phyloP scores from a whole-genome alignment of 2,888 invertebrate genomes.

The Helobdella robusta region DNA sequence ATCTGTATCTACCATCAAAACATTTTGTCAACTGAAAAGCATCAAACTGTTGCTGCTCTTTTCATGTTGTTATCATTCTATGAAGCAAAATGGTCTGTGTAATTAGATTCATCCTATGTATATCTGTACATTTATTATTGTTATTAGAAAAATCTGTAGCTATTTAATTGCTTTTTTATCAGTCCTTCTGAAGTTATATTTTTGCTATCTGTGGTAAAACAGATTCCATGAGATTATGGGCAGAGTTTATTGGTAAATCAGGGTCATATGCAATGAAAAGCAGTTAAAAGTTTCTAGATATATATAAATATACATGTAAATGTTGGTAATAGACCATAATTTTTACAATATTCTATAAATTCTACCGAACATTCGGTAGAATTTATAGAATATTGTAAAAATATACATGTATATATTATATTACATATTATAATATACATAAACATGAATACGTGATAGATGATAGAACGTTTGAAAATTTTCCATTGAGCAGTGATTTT shows the following conservation, averaged over 20 bases:
- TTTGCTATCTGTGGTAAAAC: background rate
- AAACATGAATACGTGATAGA: background rate
- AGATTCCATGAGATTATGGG: background rate
- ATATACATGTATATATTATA: no score
- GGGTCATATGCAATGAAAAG: background rate
- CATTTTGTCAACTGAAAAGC: constrained; percentile 35
- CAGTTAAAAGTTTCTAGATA: no score
- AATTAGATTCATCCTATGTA: background rate
- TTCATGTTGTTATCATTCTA: constrained; percentile 47
- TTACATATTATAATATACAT: no score
- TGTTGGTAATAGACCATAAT: no score
- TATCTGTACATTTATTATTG: no score
- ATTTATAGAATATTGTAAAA: no score
- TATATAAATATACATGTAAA: no score
- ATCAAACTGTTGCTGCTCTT: constrained; percentile 40
- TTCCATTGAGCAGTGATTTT: constrained; percentile 21
- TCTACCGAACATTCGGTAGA: no score
- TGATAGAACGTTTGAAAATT: constrained; percentile 7
- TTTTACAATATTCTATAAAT: no score
- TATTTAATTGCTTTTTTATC: no score
- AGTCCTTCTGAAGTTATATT: background rate
- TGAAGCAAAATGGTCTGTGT: constrained; percentile 38
- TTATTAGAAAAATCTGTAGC: no score
- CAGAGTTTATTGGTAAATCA: background rate
- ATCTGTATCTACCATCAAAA: constrained; percentile 41